Percentiles rank a stretch among this genome's conserved stretches.
Evolutionary conservation across 64 coral and sea anemone genomes (phyloP).

Genomic region (Montipora capricornis): DNA sequence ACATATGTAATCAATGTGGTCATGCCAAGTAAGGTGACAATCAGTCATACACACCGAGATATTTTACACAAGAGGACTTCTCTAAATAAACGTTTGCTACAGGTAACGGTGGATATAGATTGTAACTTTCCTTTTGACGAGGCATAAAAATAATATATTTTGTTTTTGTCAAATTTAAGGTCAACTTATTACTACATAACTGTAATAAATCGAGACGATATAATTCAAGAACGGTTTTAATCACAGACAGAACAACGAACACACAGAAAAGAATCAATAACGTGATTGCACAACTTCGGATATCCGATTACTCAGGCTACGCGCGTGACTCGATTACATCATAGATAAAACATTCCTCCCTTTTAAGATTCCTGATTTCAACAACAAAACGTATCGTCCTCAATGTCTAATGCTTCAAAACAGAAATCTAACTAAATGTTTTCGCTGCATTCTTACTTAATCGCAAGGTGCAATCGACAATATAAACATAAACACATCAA

Average conservation of each 20-base stretch:
- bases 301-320: not conserved
- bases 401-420: not conserved
- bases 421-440: not conserved
- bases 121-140: too few species aligned
- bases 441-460: not conserved
- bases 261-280: too few species aligned
- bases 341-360: not conserved
- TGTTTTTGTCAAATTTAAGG: slow-evolving; percentile 30
- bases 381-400: not conserved
- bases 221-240: too few species aligned
- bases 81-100: too few species aligned
- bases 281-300: not conserved
- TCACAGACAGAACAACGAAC: too few species aligned
- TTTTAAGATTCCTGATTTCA: slow-evolving; percentile 4
- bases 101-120: too few species aligned
- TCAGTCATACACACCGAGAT: too few species aligned
- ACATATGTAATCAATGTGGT: too few species aligned
- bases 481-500: not conserved
- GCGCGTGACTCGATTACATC: not conserved
- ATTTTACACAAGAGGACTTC: too few species aligned
- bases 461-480: not conserved
- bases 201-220: too few species aligned
- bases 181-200: not conserved
- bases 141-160: too few species aligned
- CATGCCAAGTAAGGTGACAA: too few species aligned